These are phyloP conservation scores for Adela reaumurella DNA, from an alignment of 2,888 invertebrate species.

Conservation along the genomic window DNA sequence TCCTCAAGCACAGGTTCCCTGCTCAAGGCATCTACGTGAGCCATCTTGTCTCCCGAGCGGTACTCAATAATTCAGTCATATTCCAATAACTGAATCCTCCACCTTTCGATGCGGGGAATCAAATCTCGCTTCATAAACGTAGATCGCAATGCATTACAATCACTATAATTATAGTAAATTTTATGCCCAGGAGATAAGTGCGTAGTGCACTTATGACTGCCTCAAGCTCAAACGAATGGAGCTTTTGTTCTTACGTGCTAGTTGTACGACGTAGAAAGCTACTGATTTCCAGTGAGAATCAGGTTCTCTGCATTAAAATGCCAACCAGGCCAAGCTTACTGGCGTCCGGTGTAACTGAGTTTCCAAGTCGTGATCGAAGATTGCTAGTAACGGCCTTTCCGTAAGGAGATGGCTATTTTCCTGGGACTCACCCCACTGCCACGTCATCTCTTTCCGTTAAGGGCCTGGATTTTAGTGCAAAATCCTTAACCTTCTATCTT, in stretches of 20 bases:
- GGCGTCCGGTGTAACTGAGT: slow-evolving; percentile 21
- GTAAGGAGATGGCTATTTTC: no score
- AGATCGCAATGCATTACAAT: slow-evolving; percentile 12
- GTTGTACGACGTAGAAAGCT: no score
- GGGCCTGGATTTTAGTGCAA: no score
- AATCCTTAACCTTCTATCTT: no score
- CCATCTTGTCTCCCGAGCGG: slow-evolving; percentile 14
- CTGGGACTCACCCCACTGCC: no score
- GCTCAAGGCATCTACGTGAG: slow-evolving; percentile 20
- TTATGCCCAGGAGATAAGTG: slow-evolving; percentile 13
- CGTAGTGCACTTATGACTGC: slow-evolving; percentile 11
- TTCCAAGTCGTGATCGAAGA: slow-evolving; percentile 16
- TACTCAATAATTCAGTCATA: slow-evolving; percentile 13
- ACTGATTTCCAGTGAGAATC: no score
- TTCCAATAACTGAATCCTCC: neutral
- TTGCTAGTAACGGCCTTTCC: no score
- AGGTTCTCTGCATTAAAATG: slow-evolving; percentile 17
- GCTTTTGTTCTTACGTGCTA: no score
- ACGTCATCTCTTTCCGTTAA: no score
- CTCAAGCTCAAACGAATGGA: no score
- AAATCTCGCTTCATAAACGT: neutral
- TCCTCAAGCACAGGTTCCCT: neutral
- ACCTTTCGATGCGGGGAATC: neutral
- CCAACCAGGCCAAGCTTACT: slow-evolving; percentile 17
- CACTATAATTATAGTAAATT: slow-evolving; percentile 14